Evolutionary conservation across 2,888 invertebrate species (phyloP), one percentile per base, ranked within the genome.

Genomic region (Euzophera pinguis): DNA sequence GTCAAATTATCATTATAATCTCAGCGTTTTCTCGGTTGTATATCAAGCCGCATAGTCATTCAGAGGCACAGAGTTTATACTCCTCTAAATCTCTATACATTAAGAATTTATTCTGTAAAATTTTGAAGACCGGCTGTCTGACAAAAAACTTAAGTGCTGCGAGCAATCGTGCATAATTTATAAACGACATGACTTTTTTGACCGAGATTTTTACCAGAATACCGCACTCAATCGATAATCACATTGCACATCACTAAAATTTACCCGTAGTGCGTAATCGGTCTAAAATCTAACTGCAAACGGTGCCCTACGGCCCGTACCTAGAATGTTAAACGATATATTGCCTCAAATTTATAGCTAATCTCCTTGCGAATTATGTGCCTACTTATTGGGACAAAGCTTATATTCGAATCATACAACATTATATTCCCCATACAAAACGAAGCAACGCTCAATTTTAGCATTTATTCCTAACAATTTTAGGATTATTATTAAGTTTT

Each of bases 341-440:
- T 69, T 69, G 53, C 54, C 53, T 58, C 49, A 29, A 67, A 77
- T 76, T 76, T 75, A 77, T 75, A 57, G 61, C 59, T 71, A 65
- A 72, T 71, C 64, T 68, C 53, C 48, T 35, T 53, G 56, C 57
- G 54, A 64, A 64, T 66, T 69, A 67, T 65, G 60, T 57, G 60
- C 58, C 55, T 67, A 62, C 61, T 65, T 64, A 63, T 60, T 62
- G 54, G 59, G 60, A 64, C 64, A 63, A 58, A 61, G 59, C 61
- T 57, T 60, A 56, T 58, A 61, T 54, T 56, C 47, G 35, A 55
- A 51, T 10, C 39, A 22, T 43, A 51, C 51, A 47, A 52, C 38
- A n/a, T 47, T 55, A 45, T 16, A n/a, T 10, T 10, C 5, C 14
- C 6, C 9, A 14, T 14, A 32, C 16, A 10, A n/a, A 45, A 45